These are phyloP conservation scores for Polietes domitor DNA, from an alignment of 2,888 invertebrate species.

Conservation along the genomic window DNA sequence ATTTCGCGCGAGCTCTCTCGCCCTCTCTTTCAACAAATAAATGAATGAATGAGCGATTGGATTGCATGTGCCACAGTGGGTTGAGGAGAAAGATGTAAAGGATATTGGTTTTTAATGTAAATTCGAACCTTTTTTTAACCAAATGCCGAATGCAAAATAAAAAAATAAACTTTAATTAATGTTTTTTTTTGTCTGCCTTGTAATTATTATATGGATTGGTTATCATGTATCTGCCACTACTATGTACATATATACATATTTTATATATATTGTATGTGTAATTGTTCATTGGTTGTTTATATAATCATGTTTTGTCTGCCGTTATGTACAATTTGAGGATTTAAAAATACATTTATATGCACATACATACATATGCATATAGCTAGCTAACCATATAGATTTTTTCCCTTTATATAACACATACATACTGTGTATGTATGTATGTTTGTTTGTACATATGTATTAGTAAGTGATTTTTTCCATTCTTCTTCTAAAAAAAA, in stretches of 20 bases:
- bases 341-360: neutral
- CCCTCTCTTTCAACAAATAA: no score
- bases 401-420: neutral
- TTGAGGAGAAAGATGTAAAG: neutral
- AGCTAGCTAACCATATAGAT: neutral
- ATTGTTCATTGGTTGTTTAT: no score
- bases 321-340: constrained; percentile 3
- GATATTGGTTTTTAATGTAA: neutral
- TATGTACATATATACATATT: constrained; percentile 33
- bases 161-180: constrained; percentile 60
- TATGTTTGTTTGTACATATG: neutral
- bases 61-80: neutral
- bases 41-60: neutral
- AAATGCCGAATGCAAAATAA: neutral
- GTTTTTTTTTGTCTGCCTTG: constrained; percentile 51
- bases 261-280: neutral
- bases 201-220: constrained; percentile 63
- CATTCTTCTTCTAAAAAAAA: constrained; percentile 46
- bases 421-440: neutral
- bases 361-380: neutral
- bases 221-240: constrained; percentile 43
- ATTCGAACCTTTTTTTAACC: constrained; percentile 4
- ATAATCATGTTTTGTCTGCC: neutral
- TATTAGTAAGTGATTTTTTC: constrained; percentile 35
- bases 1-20: neutral